Base-by-base conservation (phyloP, 2,888 invertebrate genomes). In the Macropis europaea region DNA sequence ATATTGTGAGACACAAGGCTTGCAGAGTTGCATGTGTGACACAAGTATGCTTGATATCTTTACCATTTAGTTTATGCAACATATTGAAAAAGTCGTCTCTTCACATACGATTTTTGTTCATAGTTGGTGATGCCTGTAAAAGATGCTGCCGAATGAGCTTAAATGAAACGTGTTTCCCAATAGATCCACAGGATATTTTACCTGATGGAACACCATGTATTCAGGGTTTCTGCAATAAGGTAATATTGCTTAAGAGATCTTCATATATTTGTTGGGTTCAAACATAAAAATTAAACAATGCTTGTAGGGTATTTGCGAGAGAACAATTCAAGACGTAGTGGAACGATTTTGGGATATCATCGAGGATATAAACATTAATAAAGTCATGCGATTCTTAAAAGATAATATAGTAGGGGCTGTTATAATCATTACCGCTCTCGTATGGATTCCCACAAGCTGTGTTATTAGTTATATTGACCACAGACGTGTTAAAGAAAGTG, bases 341-440 rank as follows among this genome's bases (percentile, higher is more conserved):
- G 97, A 98, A 90, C 93, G 98, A 28, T 97, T 99, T 90, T 99
- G 98, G 97, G 97, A 97, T 88, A 97, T 99, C 53, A 98, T 99
- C 73, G 98, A 98, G 90, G 97, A 98, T 86, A 97, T 98, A 66
- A 97, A 97, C 90, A 97, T 97, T 68, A 97, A 97, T 89, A 96
- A 97, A 87, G 96, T 97, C 82, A 92, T 97, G 82, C 92, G 96
- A 54, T 97, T 97, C 89, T 92, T 98, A 54, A 94, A 96, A 64
- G 97, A 97, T 90, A 98, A 98, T 89, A 97, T 98, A 73, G 98
- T 99, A 30, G 97, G 98, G 64, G 96, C 97, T 3, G 96, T 98
- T 19, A 95, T 98, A 53, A 92, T 98, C 38, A 93, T 96, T 75
- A 97, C 97, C 9, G 95, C 97, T n/a, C 91, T 98, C 61, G 92